A percentile compares a stretch with the other conserved stretches of the same genome.
Evolutionary conservation across 2,113 vertebrate species (phyloP).

Genomic region (Bambusicola thoracicus): DNA sequence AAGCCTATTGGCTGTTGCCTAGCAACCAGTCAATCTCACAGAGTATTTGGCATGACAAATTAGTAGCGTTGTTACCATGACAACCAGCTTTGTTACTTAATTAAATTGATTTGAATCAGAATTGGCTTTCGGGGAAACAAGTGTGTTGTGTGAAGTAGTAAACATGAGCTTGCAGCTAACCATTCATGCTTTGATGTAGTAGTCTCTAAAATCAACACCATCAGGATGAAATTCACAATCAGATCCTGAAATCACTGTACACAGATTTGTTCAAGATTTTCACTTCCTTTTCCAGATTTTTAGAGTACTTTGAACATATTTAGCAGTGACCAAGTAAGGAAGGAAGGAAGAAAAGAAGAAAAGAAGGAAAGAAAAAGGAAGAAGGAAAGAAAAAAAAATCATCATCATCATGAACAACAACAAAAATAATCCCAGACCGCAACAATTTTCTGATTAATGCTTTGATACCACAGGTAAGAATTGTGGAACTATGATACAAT

Average conservation of each 20-base stretch:
- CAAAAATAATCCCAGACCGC: background rate
- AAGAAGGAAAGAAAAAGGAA: background rate
- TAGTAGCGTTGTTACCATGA: slow-evolving; percentile 93
- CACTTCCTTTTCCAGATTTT: background rate
- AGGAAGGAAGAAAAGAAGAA: background rate
- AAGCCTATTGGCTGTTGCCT: slow-evolving; percentile 90
- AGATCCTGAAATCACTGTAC: slow-evolving; percentile 8
- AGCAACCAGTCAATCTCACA: slow-evolving; percentile 89
- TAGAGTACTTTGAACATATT: background rate
- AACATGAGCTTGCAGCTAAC: slow-evolving; percentile 65
- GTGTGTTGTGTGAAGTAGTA: slow-evolving; percentile 68
- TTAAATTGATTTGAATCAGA: slow-evolving; percentile 93
- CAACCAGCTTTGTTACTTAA: slow-evolving; percentile 97
- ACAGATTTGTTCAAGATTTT: background rate
- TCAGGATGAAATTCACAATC: slow-evolving; percentile 41
- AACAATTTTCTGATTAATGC: background rate
- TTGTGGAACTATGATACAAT: background rate
- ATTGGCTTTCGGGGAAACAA: slow-evolving; percentile 82
- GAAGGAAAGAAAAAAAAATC: background rate
- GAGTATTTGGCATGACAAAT: slow-evolving; percentile 93
- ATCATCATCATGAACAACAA: background rate
- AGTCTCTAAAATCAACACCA: slow-evolving; percentile 48
- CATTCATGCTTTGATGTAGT: slow-evolving; percentile 66
- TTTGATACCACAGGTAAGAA: background rate
- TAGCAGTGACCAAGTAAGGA: background rate